Conservation (phyloP, 2,113 vertebrate species). For the Axis porcinus region DNA sequence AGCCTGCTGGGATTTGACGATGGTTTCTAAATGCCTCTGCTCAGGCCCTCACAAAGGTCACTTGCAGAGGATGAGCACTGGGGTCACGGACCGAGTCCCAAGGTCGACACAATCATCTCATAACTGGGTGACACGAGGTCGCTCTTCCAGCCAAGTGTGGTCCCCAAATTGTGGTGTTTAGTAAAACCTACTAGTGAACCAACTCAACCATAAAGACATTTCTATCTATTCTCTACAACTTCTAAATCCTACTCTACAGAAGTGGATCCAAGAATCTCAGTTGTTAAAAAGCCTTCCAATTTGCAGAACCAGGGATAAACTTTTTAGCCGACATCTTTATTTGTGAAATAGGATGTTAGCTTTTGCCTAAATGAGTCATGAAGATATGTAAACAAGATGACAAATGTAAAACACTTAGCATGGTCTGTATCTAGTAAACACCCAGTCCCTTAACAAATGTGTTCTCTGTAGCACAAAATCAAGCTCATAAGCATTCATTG, state of each 20-base stretch:
- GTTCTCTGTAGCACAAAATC: neutral
- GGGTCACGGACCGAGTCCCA: neutral
- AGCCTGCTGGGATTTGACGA: fast-evolving
- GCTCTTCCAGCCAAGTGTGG: neutral
- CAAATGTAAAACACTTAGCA: neutral
- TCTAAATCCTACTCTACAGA: neutral
- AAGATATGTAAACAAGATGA: neutral
- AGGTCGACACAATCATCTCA: neutral
- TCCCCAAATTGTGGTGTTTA: neutral
- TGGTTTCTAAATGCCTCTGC: neutral
- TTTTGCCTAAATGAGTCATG: neutral
- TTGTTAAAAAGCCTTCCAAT: neutral
- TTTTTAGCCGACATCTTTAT: neutral
- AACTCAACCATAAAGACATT: neutral
- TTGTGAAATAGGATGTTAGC: neutral
- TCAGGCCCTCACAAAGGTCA: neutral
- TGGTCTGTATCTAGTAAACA: neutral
- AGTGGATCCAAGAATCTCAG: neutral
- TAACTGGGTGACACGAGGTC: neutral
- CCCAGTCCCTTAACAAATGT: neutral
- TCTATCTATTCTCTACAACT: neutral
- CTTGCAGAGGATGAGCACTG: neutral
- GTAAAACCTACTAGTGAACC: neutral
- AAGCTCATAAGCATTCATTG: neutral
- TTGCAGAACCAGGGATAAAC: neutral